Evolutionary conservation across 92 coral and sea anemone species (phyloP).

Genomic region (Zoanthus sansibaricus): DNA sequence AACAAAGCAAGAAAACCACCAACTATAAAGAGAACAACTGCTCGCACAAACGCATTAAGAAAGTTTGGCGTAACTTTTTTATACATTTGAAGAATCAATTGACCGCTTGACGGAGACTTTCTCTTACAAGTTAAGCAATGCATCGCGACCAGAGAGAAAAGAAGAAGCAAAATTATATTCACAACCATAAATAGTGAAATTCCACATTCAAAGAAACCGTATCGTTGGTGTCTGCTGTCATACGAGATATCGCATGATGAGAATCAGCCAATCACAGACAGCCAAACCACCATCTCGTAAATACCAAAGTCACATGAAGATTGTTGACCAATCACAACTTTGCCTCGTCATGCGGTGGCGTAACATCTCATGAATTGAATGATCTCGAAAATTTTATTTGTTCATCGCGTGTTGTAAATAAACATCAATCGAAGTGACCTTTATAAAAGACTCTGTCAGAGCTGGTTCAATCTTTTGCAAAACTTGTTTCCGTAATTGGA

Average conservation of each 20-base stretch:
- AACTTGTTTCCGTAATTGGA: too few species aligned
- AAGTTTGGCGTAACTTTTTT: slow-evolving; percentile 83
- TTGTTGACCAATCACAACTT: slow-evolving; percentile 55
- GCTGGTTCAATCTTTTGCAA: too few species aligned
- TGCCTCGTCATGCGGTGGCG: slow-evolving; percentile 43
- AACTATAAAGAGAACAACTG: slow-evolving; percentile 87
- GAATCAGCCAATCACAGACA: slow-evolving; percentile 77
- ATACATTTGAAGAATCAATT: slow-evolving; percentile 73
- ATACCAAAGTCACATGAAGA: slow-evolving; percentile 51
- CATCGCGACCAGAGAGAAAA: slow-evolving; percentile 60
- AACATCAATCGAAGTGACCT: too few species aligned
- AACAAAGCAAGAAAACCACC: slow-evolving; percentile 92
- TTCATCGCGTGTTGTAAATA: too few species aligned
- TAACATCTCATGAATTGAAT: not conserved
- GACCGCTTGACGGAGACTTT: slow-evolving; percentile 80
- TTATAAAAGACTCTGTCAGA: too few species aligned
- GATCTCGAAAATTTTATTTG: too few species aligned
- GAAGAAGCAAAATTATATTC: slow-evolving; percentile 13
- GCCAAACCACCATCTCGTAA: slow-evolving; percentile 63
- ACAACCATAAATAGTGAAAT: slow-evolving; percentile 45
- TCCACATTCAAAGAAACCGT: slow-evolving; percentile 27
- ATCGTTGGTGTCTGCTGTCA: slow-evolving; percentile 54
- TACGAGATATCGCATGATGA: slow-evolving; percentile 79
- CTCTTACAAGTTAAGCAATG: slow-evolving; percentile 83
- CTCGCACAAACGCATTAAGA: slow-evolving; percentile 92